Evolutionary conservation across 2,888 invertebrate species (phyloP).

Genomic region (Lacanobia wlatinum): DNA sequence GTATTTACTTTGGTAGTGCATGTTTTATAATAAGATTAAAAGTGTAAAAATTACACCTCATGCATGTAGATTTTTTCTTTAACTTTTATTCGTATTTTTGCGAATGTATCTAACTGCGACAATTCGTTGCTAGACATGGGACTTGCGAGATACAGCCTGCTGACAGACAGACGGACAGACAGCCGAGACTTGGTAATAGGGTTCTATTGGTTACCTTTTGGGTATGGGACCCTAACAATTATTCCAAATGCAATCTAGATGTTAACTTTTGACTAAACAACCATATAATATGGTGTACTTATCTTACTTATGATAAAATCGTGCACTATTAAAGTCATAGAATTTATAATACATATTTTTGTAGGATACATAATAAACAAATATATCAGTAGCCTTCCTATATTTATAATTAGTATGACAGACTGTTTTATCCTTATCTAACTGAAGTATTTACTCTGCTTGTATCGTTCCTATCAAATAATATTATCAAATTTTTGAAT

Average conservation of each 20-base stretch:
- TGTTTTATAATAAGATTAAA: constrained; percentile 13
- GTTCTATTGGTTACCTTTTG: no score
- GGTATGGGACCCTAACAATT: neutral
- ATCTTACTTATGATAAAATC: constrained; percentile 10
- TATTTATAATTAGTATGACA: constrained; percentile 54
- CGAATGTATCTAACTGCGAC: neutral
- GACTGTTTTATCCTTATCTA: constrained; percentile 60
- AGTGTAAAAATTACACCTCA: no score
- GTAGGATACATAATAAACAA: constrained; percentile 46
- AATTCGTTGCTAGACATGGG: neutral
- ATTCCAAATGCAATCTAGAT: no score
- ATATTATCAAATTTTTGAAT: constrained; percentile 37
- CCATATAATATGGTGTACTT: neutral
- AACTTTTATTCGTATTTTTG: neutral
- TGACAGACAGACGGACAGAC: no score
- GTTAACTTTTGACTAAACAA: neutral
- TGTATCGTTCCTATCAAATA: constrained; percentile 58
- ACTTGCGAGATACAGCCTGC: neutral
- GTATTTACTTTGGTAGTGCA: constrained; percentile 42
- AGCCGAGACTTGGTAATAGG: no score
- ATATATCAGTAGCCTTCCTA: constrained; percentile 57
- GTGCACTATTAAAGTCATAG: constrained; percentile 44
- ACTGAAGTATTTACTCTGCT: constrained; percentile 56
- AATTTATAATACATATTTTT: constrained; percentile 45
- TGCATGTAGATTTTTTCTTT: neutral